A percentile compares a stretch with the other conserved stretches of the same genome.
phyloP scores from a whole-genome alignment of 2,797 vertebrate species.

The Pampus argenteus region DNA sequence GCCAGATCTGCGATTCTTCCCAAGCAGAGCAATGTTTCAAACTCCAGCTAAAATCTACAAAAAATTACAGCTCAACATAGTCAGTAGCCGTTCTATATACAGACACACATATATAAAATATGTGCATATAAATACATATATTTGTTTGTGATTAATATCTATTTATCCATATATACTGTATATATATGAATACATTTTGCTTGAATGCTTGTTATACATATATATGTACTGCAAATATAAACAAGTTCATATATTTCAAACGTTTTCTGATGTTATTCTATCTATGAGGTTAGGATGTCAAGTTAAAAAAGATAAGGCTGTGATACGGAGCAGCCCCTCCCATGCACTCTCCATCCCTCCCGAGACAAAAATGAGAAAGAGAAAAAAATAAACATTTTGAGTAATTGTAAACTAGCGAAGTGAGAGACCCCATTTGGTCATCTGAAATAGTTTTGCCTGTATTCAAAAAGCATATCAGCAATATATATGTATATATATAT shows the following conservation, averaged over 20 bases:
- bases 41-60: slow-evolving; percentile 98
- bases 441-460: slow-evolving; percentile 94
- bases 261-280: slow-evolving; percentile 93
- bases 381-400: slow-evolving; percentile 84
- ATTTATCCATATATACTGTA: slow-evolving; percentile 87
- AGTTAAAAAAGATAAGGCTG: slow-evolving; percentile 89
- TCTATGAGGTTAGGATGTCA: slow-evolving; percentile 89
- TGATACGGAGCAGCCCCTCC: slow-evolving; percentile 86
- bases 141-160: slow-evolving; percentile 86
- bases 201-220: slow-evolving; percentile 91
- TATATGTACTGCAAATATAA: slow-evolving; percentile 98
- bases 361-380: slow-evolving; percentile 82
- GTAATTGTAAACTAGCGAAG: slow-evolving; percentile 89
- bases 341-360: slow-evolving; percentile 84
- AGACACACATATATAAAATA: slow-evolving; percentile 89
- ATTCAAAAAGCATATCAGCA: slow-evolving; percentile 98
- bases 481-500: slow-evolving; percentile 88
- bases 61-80: slow-evolving; percentile 95
- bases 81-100: slow-evolving; percentile 87
- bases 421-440: slow-evolving; percentile 82
- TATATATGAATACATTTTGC: slow-evolving; percentile 87
- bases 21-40: slow-evolving; percentile 93
- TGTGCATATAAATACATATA: slow-evolving; percentile 90
- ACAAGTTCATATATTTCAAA: slow-evolving; percentile 97
- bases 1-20: slow-evolving; percentile 89